Base-by-base conservation (phyloP, 1,140 invertebrate genomes). In the Nomia melanderi region DNA sequence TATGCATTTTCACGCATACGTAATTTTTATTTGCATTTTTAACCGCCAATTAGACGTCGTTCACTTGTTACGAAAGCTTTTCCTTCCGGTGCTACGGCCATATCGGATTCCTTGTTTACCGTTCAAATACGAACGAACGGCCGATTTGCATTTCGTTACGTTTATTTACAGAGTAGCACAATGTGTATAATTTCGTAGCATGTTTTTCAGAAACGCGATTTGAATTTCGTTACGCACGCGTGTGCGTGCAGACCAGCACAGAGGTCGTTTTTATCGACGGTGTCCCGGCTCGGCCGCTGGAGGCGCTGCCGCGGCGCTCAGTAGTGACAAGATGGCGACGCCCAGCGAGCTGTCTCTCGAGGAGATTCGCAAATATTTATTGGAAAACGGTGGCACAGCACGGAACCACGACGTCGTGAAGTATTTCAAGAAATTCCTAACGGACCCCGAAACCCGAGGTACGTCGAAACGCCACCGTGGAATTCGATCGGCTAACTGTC, bases 331-430 rank as follows among this genome's bases (percentile, higher is more conserved):
- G 87, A 96, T 96, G 96, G 94, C 94, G 87, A 92, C 92, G 80
- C 94, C 95, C 75, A 94, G 93, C 83, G 95, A 96, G 86, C 93
- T 98, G 91, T 96, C 95, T 88, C 94, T 97, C 86, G 95, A 96
- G 78, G 94, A 96, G 93, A 96, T 98, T 87, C 94, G 95, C 57
- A 94, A 96, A 88, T 98, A 95, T 94, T 96, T 98, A 92, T 86
- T 96, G 78, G 93, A 94, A 86, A 96, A 96, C 87, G 96, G 96
- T 78, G 96, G 96, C 27, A 96, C 95, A 93, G 96, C 97, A 63
- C 96, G 95, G 82, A 98, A 98, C 92, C 95, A 96, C 91, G 96
- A 97, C 75, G 92, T 98, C 74, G 97, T 98, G 44, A 97, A 96
- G 91, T 94, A 97, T 93, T 98, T 98, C 86, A 97, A 97, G 91